Percentiles rank a stretch among this genome's conserved stretches.
Evolutionary conservation across 1,140 invertebrate genomes (phyloP).

Genomic region (Drosophila nebulosa): DNA sequence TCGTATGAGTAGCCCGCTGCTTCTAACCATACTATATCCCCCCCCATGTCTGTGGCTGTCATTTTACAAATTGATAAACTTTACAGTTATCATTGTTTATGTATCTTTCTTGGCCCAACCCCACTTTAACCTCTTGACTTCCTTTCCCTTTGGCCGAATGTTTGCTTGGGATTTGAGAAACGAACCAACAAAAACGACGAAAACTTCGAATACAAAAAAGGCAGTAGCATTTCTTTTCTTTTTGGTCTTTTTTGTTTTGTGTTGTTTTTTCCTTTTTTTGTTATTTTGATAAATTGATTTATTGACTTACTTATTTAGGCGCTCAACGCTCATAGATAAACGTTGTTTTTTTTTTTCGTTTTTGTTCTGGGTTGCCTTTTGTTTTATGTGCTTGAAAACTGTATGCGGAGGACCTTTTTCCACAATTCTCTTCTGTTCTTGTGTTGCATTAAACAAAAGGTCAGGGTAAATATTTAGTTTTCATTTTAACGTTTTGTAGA

Average conservation of each 20-base stretch:
- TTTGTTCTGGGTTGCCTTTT: constrained; percentile 15
- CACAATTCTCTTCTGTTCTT: constrained; percentile 38
- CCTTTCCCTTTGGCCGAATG: constrained; percentile 44
- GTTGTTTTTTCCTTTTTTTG: not conserved
- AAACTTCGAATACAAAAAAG: constrained; percentile 63
- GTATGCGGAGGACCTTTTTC: constrained; percentile 45
- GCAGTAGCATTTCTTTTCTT: constrained; percentile 40
- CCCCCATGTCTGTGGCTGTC: constrained; percentile 40
- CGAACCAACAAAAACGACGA: constrained; percentile 22
- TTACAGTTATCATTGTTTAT: constrained; percentile 75
- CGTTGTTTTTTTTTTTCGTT: constrained; percentile 24
- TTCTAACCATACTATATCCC: not conserved
- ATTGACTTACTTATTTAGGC: constrained; percentile 78
- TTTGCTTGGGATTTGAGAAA: constrained; percentile 70
- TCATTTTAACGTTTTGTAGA: constrained; percentile 70
- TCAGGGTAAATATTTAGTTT: constrained; percentile 77
- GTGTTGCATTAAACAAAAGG: constrained; percentile 53
- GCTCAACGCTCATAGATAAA: constrained; percentile 65
- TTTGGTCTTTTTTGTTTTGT: not conserved
- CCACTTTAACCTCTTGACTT: constrained; percentile 44
- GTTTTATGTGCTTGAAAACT: constrained; percentile 4
- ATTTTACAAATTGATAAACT: constrained; percentile 78
- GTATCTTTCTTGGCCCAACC: constrained; percentile 56
- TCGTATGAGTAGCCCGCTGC: not conserved
- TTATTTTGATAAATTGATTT: constrained; percentile 75